These are phyloP conservation scores for Diabrotica balteata DNA, from an alignment of 2,888 invertebrate species.

Conservation along the genomic window DNA sequence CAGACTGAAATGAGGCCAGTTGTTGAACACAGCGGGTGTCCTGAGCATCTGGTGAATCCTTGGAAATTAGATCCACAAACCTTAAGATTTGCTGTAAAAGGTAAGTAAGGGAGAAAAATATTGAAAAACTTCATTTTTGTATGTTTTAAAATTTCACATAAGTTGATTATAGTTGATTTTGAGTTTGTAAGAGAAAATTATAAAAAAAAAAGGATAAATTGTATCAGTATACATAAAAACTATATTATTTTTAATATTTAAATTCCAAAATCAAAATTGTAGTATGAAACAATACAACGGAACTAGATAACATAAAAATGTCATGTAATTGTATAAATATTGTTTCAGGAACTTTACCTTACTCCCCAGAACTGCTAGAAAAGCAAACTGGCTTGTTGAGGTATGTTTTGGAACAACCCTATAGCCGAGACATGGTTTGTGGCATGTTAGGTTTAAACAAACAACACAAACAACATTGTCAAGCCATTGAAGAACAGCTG, in stretches of 20 bases:
- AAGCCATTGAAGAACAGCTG: constrained; percentile 89
- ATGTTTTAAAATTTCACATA: too few species aligned
- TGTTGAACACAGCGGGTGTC: constrained; percentile 91
- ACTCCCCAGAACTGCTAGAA: constrained; percentile 84
- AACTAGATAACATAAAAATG: too few species aligned
- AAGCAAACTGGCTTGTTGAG: constrained; percentile 88
- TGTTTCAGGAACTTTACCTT: constrained; percentile 75
- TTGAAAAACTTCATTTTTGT: too few species aligned
- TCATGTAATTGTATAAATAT: too few species aligned
- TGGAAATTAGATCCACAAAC: constrained; percentile 92
- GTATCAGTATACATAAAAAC: too few species aligned
- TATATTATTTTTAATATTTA: too few species aligned
- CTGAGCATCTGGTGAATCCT: constrained; percentile 87
- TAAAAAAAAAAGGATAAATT: too few species aligned
- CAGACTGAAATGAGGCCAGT: constrained; percentile 92
- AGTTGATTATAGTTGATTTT: too few species aligned
- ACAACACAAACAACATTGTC: constrained; percentile 75
- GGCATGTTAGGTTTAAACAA: constrained; percentile 93
- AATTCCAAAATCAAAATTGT: too few species aligned
- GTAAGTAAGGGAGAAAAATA: constrained; percentile 21
- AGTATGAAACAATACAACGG: too few species aligned
- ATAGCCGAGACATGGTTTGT: constrained; percentile 95
- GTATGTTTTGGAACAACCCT: constrained; percentile 93
- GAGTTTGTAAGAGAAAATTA: too few species aligned
- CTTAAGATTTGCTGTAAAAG: constrained; percentile 72